These are phyloP conservation scores for Rhea americana DNA, from an alignment of 2,113 vertebrate species.

Conservation along the genomic window DNA sequence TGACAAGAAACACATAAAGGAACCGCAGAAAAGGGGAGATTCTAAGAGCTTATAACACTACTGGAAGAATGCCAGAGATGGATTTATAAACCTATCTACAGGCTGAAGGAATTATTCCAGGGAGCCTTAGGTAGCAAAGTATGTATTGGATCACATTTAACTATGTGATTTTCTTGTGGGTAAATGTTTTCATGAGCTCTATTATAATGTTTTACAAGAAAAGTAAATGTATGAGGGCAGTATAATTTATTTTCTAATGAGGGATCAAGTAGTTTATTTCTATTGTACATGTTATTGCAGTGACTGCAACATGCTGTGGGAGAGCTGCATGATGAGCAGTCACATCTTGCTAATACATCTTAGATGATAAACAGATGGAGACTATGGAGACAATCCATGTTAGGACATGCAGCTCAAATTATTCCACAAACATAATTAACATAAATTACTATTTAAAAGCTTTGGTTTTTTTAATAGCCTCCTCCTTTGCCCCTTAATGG, in stretches of 20 bases:
- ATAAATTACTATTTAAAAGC: slow-evolving; percentile 41
- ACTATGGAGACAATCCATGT: slow-evolving; percentile 7
- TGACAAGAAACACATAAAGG: slow-evolving; percentile 42
- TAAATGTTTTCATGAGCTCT: slow-evolving; percentile 66
- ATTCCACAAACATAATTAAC: slow-evolving; percentile 40
- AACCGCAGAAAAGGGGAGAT: slow-evolving; percentile 23
- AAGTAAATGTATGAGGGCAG: slow-evolving; percentile 52
- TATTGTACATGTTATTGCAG: slow-evolving; percentile 58
- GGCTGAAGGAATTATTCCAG: slow-evolving; percentile 33
- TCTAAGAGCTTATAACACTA: slow-evolving; percentile 31
- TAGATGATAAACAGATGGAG: slow-evolving; percentile 65
- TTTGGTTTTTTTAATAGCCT: neutral
- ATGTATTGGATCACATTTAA: slow-evolving; percentile 58
- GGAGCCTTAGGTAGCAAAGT: slow-evolving; percentile 55
- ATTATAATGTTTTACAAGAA: slow-evolving; percentile 57
- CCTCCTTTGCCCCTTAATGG: neutral
- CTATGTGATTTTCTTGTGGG: slow-evolving; percentile 59
- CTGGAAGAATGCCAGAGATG: slow-evolving; percentile 56
- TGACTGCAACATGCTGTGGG: slow-evolving; percentile 57
- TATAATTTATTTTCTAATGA: slow-evolving; percentile 66
- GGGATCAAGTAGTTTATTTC: slow-evolving; percentile 68
- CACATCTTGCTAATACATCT: slow-evolving; percentile 64
- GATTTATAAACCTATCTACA: slow-evolving; percentile 54
- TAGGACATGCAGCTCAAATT: slow-evolving; percentile 29
- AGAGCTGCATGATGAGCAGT: slow-evolving; percentile 53